Evolutionary conservation across 2,888 invertebrate species (phyloP).

Genomic region (Macrophya annulata): DNA sequence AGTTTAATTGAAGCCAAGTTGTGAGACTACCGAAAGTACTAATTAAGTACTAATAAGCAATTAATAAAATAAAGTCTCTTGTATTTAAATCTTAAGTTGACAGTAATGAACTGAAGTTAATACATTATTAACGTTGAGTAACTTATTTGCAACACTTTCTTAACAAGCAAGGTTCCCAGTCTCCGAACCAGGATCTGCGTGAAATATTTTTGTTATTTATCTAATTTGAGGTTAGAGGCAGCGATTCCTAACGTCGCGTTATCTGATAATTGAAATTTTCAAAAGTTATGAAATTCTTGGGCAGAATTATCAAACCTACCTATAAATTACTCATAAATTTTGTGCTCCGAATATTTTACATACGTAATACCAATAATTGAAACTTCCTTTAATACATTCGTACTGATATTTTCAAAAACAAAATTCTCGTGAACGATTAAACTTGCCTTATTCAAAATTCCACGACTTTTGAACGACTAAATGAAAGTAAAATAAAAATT

Average conservation of each 20-base stretch:
- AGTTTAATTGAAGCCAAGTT: background rate
- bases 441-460: background rate
- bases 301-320: background rate
- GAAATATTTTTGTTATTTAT: background rate
- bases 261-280: background rate
- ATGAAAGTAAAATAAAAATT: background rate
- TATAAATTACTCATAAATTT: background rate
- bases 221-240: background rate
- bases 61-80: slow-evolving; percentile 11
- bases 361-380: background rate
- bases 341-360: background rate
- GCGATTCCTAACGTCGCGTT: background rate
- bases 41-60: slow-evolving; percentile 7
- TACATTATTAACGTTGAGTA: background rate
- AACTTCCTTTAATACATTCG: background rate
- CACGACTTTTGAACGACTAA: background rate
- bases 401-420: background rate
- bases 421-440: background rate
- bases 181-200: background rate
- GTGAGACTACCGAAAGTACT: background rate
- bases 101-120: slow-evolving; percentile 3
- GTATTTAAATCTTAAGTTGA: slow-evolving; percentile 16
- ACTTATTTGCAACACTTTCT: slow-evolving; percentile 1
- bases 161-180: background rate
- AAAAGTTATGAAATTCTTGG: background rate